Base-by-base conservation (phyloP, 2,888 invertebrate species). In the Nomada goodeniana region DNA sequence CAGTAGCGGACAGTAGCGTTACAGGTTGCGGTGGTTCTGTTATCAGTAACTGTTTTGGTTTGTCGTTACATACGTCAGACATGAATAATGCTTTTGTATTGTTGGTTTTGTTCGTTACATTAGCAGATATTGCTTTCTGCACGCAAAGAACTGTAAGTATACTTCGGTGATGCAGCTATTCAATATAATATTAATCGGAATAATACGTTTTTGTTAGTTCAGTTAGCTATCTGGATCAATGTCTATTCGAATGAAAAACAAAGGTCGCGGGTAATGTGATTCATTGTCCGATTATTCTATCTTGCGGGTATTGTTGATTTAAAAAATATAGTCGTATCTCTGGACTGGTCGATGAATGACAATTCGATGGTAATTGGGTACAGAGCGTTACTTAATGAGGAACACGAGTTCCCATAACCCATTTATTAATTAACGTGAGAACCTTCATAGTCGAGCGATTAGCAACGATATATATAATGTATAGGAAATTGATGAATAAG, bases 121-220 rank as follows among this genome's bases (percentile, higher is more conserved):
- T 82, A 50, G 13, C 73, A 50, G 59, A 82, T 36, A 67, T 70
- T 29, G 78, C 72, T 64, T 50, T 18, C 3, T 64, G 85, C 11
- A 78, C 77, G 18, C 82, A 71, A 20, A 87, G 88, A 67, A 75
- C 75, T 9, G 88, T 88, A 76, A 86, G 88, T 86, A 83, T 7
- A 15, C 0, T 13, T 47, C 2, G 23, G 15, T 50, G 7, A 18
- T 10, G 3, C 5, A 18, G 10, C 52, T 26, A 26, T 70, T 60
- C n/a, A n/a, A 18, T 20, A 3, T 57, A n/a, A 20, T 18, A n/a
- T 71, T 13, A 44, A 11, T 18, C 5, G 11, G 13, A 44, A 42
- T 13, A n/a, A 53, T 50, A 20, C 10, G 18, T 50, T 36, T 69
- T 11, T 26, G 23, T 75, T 42, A 26, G 47, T 64, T 59, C 23